A percentile compares a stretch with the other conserved stretches of the same genome.
Conservation (phyloP, 2,888 invertebrate genomes). For the Alitta virens region DNA sequence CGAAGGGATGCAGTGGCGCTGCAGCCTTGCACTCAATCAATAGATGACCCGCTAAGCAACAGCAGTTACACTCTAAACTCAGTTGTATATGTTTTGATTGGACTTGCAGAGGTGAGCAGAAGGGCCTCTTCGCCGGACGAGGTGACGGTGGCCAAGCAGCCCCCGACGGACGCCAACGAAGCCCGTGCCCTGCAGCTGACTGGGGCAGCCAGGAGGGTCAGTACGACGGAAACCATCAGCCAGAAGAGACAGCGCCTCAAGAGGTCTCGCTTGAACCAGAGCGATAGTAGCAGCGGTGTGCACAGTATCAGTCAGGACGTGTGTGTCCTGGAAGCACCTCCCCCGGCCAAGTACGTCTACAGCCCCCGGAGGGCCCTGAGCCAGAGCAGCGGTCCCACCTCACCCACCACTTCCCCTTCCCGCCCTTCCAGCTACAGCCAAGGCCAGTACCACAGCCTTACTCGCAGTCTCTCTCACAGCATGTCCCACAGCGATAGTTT, state of each 20-base stretch:
- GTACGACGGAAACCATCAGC: not conserved
- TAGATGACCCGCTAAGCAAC: no score
- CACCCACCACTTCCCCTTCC: not conserved
- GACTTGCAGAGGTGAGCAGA: no score
- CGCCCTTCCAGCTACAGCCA: not conserved
- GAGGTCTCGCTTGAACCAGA: not conserved
- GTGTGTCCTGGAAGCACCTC: not conserved
- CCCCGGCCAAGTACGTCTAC: not conserved
- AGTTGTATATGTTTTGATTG: no score
- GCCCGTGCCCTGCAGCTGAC: not conserved
- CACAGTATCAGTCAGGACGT: not conserved
- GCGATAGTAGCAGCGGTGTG: not conserved
- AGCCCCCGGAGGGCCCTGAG: not conserved
- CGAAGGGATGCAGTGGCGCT: no score
- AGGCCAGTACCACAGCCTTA: no score
- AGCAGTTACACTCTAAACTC: no score
- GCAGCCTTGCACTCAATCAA: no score
- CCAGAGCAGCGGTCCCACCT: not conserved
- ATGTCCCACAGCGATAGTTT: not conserved
- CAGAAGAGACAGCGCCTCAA: not conserved
- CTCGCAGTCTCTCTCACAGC: not conserved
- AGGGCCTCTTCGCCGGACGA: no score
- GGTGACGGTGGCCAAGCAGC: no score
- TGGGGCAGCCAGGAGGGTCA: not conserved
- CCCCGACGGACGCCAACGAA: not conserved